A percentile compares a stretch with the other conserved stretches of the same genome.
Conservation (phyloP, 2,888 invertebrate species). For the Fabriciana adippe region DNA sequence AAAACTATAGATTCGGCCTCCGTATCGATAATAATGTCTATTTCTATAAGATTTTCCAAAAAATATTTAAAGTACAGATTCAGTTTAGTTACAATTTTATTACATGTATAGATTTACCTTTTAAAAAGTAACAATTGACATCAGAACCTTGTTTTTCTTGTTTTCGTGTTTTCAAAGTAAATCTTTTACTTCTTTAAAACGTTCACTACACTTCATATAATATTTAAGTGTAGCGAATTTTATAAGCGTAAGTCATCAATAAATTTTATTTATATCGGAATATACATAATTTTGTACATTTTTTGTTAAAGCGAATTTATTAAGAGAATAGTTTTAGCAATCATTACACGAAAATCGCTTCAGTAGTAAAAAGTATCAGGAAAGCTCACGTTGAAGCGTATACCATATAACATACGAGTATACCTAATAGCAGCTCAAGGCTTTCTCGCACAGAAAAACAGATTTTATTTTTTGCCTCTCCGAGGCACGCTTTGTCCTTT, state of each 20-base stretch:
- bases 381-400: slow-evolving; percentile 9
- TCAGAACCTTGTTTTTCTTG: not conserved
- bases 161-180: no score
- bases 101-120: no score
- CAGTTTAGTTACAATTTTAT: no score
- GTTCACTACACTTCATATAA: not conserved
- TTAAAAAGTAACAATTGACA: not conserved
- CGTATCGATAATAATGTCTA: no score
- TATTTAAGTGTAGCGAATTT: not conserved
- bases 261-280: not conserved
- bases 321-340: slow-evolving; percentile 1
- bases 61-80: no score
- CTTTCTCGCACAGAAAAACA: slow-evolving; percentile 46
- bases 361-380: slow-evolving; percentile 11
- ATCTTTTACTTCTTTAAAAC: no score
- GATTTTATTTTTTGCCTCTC: slow-evolving; percentile 60
- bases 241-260: not conserved
- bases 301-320: not conserved
- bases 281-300: not conserved
- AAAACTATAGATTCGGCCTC: no score
- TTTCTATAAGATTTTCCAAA: no score
- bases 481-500: slow-evolving; percentile 64
- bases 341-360: slow-evolving; percentile 10
- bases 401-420: slow-evolving; percentile 29
- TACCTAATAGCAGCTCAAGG: slow-evolving; percentile 39